Percentiles rank a stretch among this genome's conserved stretches.
Conservation (phyloP, 23 tunicate species). For the Ascidia mentula region DNA sequence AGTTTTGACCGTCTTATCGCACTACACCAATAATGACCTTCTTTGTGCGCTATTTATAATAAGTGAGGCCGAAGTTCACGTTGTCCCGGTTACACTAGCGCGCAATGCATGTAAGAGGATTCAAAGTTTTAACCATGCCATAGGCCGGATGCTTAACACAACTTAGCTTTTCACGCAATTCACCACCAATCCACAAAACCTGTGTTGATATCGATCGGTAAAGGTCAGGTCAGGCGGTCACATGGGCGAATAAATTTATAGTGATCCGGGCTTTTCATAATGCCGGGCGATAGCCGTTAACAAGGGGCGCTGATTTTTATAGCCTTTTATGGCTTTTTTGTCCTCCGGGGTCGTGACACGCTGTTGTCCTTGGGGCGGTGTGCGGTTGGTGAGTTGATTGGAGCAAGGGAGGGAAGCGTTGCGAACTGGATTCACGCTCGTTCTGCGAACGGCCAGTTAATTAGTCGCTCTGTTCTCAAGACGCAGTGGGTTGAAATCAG, state of each 20-base stretch:
- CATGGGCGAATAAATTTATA: conserved; percentile 1
- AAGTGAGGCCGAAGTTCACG: too few species aligned
- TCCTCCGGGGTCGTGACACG: conserved; percentile 5
- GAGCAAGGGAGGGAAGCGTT: not conserved
- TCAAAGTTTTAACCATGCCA: too few species aligned
- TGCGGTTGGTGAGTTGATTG: not conserved
- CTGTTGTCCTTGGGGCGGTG: conserved; percentile 5
- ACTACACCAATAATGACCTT: not conserved
- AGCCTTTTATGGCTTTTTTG: conserved; percentile 1
- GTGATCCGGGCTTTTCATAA: not conserved
- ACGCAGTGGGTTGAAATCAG: not conserved
- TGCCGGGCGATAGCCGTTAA: not conserved
- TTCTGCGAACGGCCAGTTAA: not conserved
- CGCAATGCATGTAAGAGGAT: too few species aligned
- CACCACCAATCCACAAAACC: too few species aligned
- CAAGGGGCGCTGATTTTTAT: not conserved
- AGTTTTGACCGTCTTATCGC: too few species aligned
- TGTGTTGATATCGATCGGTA: too few species aligned
- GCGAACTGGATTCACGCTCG: not conserved
- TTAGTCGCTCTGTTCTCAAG: not conserved
- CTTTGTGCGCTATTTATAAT: not conserved
- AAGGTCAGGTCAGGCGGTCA: too few species aligned
- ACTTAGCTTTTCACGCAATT: too few species aligned
- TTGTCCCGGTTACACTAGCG: too few species aligned
- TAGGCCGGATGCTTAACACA: too few species aligned